These are phyloP conservation scores for Oxyruncus cristatus DNA, from an alignment of 2,113 vertebrate genomes.

Conservation along the genomic window DNA sequence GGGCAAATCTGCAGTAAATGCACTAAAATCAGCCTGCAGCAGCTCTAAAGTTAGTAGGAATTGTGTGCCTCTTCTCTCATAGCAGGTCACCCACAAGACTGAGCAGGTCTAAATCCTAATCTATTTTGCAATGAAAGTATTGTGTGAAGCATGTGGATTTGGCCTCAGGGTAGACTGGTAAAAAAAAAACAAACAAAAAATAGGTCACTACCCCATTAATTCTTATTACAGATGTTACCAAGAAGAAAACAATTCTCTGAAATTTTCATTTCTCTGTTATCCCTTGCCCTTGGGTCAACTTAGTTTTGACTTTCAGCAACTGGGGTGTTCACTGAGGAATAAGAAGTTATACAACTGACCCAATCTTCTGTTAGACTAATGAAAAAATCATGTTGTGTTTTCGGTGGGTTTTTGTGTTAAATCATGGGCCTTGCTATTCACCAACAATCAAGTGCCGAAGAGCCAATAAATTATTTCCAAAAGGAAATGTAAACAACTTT, in stretches of 20 bases:
- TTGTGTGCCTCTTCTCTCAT: neutral
- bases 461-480: constrained; percentile 67
- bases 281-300: neutral
- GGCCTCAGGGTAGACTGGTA: neutral
- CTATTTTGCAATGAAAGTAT: neutral
- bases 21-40: neutral
- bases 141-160: neutral
- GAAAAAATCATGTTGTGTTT: constrained; percentile 20
- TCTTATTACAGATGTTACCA: constrained; percentile 12
- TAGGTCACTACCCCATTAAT: constrained; percentile 2
- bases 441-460: constrained; percentile 64
- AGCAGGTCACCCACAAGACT: neutral
- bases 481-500: constrained; percentile 73
- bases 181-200: neutral
- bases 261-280: constrained; percentile 20
- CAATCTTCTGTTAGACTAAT: neutral
- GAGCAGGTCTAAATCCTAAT: constrained; percentile 3
- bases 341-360: neutral
- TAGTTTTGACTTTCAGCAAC: neutral
- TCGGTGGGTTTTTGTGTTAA: neutral
- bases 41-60: neutral
- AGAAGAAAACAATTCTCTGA: constrained; percentile 17
- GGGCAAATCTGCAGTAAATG: neutral
- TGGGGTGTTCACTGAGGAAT: neutral
- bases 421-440: constrained; percentile 16